Conservation (phyloP, 2,113 vertebrate genomes). For the Chaetodon auriga region DNA sequence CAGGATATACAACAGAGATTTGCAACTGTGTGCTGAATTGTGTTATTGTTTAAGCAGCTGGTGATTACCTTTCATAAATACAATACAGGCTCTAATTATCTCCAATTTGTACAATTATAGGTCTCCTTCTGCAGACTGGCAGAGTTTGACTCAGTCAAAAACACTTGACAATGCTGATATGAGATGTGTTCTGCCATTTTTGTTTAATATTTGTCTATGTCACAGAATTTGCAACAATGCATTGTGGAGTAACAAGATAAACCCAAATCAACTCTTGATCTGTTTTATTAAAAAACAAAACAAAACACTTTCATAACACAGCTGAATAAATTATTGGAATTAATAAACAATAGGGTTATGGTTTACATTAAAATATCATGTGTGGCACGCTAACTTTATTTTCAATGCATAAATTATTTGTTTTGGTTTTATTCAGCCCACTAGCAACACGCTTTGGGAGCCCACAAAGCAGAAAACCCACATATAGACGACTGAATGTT, state of each 20-base stretch:
- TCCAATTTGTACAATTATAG: not conserved
- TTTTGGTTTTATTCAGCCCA: not conserved
- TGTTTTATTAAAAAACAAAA: not conserved
- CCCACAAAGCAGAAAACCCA: not conserved
- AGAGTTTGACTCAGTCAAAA: not conserved
- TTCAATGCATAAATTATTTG: not conserved
- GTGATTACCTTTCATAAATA: not conserved
- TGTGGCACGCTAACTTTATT: not conserved
- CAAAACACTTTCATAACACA: not conserved
- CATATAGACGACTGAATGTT: not conserved
- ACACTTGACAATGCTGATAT: not conserved
- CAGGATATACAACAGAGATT: not conserved
- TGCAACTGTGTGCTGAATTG: not conserved
- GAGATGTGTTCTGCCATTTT: not conserved
- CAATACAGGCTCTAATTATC: not conserved
- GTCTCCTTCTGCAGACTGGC: not conserved
- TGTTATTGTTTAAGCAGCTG: not conserved
- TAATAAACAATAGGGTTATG: not conserved
- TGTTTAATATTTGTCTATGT: not conserved
- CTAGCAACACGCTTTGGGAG: not conserved
- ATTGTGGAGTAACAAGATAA: not conserved
- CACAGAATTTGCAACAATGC: not conserved
- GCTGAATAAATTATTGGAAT: not conserved
- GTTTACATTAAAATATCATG: not conserved
- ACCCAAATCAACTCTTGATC: not conserved